These are phyloP conservation scores for Oryctes rhinoceros DNA, from an alignment of 1,140 invertebrate species.

Conservation along the genomic window DNA sequence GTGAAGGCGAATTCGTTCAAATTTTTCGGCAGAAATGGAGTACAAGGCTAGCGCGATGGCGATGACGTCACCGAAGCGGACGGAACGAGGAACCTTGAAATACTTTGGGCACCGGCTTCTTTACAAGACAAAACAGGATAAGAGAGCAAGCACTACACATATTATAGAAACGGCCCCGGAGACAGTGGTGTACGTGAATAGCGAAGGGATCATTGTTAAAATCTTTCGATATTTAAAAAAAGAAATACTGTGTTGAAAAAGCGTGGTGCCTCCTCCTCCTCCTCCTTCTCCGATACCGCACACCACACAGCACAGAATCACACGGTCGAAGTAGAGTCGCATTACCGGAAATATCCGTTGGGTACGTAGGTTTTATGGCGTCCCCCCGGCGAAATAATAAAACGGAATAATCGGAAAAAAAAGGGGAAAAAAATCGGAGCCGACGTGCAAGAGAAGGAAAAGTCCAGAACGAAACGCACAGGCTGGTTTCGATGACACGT, in stretches of 20 bases:
- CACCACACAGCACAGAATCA: no score
- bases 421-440: not conserved
- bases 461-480: not conserved
- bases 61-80: conserved; percentile 47
- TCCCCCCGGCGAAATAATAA: no score
- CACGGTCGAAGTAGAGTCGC: no score
- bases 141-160: not conserved
- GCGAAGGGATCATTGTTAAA: no score
- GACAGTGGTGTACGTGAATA: no score
- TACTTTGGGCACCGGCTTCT: conserved; percentile 41
- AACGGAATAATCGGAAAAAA: not conserved
- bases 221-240: no score
- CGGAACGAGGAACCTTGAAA: conserved; percentile 51
- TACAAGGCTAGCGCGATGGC: conserved; percentile 48
- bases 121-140: conserved; percentile 13
- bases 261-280: no score
- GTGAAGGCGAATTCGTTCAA: not conserved
- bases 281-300: no score
- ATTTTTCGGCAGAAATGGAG: conserved; percentile 49
- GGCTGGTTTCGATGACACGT: conserved; percentile 26
- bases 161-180: no score
- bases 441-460: not conserved
- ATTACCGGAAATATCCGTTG: no score
- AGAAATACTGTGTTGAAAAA: no score
- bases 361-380: no score